phyloP scores from a whole-genome alignment of 2,888 invertebrate genomes.

The Brachyptera putata region DNA sequence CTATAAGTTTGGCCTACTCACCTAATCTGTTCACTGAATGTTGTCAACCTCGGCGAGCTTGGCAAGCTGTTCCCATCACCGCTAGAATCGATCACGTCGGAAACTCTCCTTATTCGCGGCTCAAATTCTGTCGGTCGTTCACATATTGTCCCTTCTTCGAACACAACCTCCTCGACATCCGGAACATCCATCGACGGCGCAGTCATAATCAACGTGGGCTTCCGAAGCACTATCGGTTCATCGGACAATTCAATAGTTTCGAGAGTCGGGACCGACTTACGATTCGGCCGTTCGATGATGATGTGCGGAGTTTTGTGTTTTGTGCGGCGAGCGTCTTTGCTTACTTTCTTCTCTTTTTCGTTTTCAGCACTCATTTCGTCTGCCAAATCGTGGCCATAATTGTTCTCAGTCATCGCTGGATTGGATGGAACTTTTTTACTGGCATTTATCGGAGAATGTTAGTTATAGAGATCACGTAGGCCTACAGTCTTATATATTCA shows the following conservation, averaged over 20 bases:
- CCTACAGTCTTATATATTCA: too few species aligned
- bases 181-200: neutral
- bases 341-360: too few species aligned
- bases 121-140: neutral
- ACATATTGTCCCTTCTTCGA: neutral
- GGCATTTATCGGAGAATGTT: too few species aligned
- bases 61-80: constrained; percentile 5
- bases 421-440: too few species aligned
- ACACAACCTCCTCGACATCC: neutral
- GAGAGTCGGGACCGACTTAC: neutral
- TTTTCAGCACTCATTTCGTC: too few species aligned
- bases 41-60: neutral
- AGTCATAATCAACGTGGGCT: neutral
- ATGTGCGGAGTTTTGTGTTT: too few species aligned
- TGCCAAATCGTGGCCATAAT: neutral
- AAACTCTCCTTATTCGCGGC: constrained; percentile 20
- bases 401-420: too few species aligned
- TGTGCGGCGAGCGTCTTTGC: too few species aligned
- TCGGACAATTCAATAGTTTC: too few species aligned
- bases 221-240: too few species aligned
- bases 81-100: constrained; percentile 28
- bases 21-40: neutral
- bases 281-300: neutral
- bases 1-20: neutral
- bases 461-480: too few species aligned